Base-by-base conservation (phyloP, 2,113 vertebrate species). In the Haliaeetus leucogaster region DNA sequence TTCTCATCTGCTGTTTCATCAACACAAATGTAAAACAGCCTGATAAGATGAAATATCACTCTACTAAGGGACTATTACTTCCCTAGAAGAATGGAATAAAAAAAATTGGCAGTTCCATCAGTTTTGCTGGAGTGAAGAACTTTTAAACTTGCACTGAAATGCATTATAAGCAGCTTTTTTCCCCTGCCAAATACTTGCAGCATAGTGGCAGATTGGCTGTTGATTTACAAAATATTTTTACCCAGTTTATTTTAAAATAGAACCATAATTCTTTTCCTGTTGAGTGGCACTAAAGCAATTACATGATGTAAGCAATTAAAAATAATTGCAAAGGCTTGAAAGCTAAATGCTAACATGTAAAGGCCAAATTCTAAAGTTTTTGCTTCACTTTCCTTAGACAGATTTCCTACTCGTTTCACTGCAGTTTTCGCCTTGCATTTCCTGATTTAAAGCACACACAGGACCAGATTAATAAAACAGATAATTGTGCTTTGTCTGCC, bases 191-290 rank as follows among this genome's bases (percentile, higher is more conserved):
- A 63, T 71, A 56, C 22, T 83, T 90, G 27, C 40, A 68, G 5
- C 58, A 36, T 68, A 74, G 40, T 77, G 87, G 66, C 59, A 90
- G 55, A 63, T 91, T 85, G 61, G 32, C 38, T 95, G 38, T 88
- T 88, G 23, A 52, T 81, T 52, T 93, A 77, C 21, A 88, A 70
- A 87, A 73, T 77, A 74, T 61, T 96, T 96, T 95, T 84, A 38
- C 43, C 8, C 21, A 11, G 21, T 89, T 89, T 87, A 63, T 59
- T 88, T 87, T 70, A 15, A 59, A 81, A 89, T 77, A 53, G 71
- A 79, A 53, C 6, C 4, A 2, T 52, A 74, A 45, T 89, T 65
- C 27, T 65, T 83, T 55, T 90, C 38, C 42, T 15, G 6, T 25
- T 82, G 70, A 76, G 22, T 55, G 45, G 13, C 58, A 80, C 47